Evolutionary conservation across 2,797 vertebrate genomes (phyloP).

Genomic region (Sebastes minor): DNA sequence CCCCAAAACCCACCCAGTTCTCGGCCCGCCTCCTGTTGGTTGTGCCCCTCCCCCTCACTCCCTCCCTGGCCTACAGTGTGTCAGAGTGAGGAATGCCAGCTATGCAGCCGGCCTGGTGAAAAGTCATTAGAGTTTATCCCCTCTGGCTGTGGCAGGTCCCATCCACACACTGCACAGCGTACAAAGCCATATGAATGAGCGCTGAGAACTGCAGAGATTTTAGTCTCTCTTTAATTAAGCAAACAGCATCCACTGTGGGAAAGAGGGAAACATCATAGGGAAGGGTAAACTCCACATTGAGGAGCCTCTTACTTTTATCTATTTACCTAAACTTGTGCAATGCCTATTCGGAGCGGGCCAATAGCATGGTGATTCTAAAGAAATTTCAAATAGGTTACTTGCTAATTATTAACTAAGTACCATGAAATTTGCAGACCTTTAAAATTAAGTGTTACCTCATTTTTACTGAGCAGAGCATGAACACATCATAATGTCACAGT

Average conservation of each 20-base stretch:
- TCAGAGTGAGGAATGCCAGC: conserved; percentile 73
- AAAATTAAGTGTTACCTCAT: too few species aligned
- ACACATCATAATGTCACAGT: too few species aligned
- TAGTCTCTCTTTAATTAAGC: conserved; percentile 56
- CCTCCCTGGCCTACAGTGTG: conserved; percentile 42
- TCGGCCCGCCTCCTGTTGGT: conserved; percentile 27
- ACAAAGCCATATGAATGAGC: conserved; percentile 16
- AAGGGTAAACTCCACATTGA: conserved; percentile 2
- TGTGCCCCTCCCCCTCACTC: conserved; percentile 20
- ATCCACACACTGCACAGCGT: conserved; percentile 36
- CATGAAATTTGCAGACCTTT: too few species aligned
- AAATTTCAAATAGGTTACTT: too few species aligned
- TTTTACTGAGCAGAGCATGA: too few species aligned
- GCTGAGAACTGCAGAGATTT: conserved; percentile 21
- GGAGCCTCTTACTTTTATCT: conserved; percentile 8
- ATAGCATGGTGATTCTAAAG: too few species aligned
- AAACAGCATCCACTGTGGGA: conserved; percentile 56
- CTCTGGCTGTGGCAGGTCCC: conserved; percentile 61
- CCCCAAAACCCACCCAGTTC: background rate
- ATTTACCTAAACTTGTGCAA: conserved; percentile 9
- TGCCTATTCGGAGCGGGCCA: background rate
- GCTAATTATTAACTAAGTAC: too few species aligned
- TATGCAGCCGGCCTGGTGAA: conserved; percentile 74
- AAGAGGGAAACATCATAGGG: conserved; percentile 20
- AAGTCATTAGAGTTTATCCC: conserved; percentile 72